Evolutionary conservation across 2,797 vertebrate species (phyloP).

Genomic region (Ispidina lecontei): DNA sequence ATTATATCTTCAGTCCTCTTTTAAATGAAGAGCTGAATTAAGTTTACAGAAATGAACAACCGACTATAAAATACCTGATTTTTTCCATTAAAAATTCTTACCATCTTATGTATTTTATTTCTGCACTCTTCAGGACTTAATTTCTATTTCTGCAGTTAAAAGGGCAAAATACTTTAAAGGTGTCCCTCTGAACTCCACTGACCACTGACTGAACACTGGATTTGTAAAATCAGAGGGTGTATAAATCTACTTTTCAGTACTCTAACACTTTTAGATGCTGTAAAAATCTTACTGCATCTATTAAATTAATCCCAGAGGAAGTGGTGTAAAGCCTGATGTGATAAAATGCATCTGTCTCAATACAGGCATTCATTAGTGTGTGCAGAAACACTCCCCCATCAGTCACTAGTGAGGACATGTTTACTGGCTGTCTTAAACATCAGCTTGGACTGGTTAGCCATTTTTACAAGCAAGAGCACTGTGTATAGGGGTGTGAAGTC

Average conservation of each 20-base stretch:
- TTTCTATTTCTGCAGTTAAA: neutral
- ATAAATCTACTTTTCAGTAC: constrained; percentile 23
- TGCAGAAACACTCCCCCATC: neutral
- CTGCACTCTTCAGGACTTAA: neutral
- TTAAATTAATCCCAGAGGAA: constrained; percentile 26
- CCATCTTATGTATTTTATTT: neutral
- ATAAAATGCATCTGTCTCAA: constrained; percentile 4
- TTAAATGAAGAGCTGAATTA: neutral
- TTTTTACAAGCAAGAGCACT: constrained; percentile 1
- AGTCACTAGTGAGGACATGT: neutral
- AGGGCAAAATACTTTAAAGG: neutral
- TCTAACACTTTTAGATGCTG: neutral
- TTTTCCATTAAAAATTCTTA: neutral
- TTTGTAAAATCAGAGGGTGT: neutral
- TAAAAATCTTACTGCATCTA: constrained; percentile 10
- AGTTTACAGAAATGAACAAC: neutral
- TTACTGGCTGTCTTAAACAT: constrained; percentile 6
- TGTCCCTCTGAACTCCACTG: neutral
- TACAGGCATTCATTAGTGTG: neutral
- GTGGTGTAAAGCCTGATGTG: neutral
- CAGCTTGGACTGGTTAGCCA: neutral
- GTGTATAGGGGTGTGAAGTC: rapidly evolving
- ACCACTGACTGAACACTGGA: neutral
- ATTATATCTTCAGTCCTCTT: neutral
- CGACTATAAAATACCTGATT: neutral